A percentile compares a stretch with the other conserved stretches of the same genome.
Conservation (phyloP, 1,140 invertebrate species). For the Ceratina japonica region DNA sequence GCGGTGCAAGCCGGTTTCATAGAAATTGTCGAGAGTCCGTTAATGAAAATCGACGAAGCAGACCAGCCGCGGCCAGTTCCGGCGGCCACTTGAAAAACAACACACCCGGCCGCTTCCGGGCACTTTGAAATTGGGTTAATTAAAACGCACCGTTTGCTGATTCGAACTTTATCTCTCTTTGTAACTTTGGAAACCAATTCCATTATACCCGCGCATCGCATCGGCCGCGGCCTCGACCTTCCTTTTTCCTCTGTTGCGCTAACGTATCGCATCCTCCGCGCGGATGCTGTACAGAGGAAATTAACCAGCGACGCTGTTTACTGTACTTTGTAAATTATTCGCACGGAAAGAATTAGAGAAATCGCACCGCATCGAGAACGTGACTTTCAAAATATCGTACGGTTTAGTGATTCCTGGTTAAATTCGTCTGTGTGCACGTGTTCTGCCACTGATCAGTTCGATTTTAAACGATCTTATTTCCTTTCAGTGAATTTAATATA, state of each 20-base stretch:
- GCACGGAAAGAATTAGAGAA: neutral
- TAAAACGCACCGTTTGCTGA: constrained; percentile 34
- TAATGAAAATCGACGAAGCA: constrained; percentile 41
- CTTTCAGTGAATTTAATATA: too few species aligned
- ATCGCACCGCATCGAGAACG: too few species aligned
- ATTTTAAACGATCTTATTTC: too few species aligned
- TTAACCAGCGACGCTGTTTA: constrained; percentile 10
- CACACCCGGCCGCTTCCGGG: neutral
- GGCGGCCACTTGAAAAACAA: constrained; percentile 27
- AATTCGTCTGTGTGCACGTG: too few species aligned
- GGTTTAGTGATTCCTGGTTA: too few species aligned
- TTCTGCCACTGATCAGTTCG: too few species aligned
- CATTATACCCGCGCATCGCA: neutral
- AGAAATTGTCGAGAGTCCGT: constrained; percentile 26
- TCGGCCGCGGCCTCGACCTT: neutral
- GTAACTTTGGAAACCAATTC: constrained; percentile 18
- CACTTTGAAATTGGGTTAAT: constrained; percentile 29
- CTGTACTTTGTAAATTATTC: constrained; percentile 3
- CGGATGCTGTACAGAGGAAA: neutral
- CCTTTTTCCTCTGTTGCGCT: neutral
- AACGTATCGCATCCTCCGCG: neutral
- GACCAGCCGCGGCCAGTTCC: neutral
- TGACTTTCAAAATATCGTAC: too few species aligned
- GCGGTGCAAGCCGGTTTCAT: neutral
- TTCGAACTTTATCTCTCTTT: constrained; percentile 10